These are phyloP conservation scores for Diaprepes abbreviatus DNA, from an alignment of 2,888 invertebrate genomes.

Conservation along the genomic window DNA sequence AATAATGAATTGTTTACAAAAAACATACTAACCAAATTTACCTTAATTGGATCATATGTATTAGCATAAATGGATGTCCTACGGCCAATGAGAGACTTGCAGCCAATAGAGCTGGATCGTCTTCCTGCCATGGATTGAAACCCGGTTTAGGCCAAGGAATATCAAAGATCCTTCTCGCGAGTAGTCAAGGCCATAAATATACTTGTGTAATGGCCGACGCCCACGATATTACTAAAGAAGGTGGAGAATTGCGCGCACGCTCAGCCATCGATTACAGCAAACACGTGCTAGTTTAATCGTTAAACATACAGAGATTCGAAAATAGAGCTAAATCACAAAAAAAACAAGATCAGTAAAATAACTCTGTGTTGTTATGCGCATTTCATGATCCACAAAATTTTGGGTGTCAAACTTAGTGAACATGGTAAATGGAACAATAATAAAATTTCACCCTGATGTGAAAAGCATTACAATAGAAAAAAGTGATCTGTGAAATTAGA, in stretches of 20 bases:
- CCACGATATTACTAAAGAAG: slow-evolving; percentile 57
- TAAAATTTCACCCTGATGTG: no score
- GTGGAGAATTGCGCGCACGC: slow-evolving; percentile 55
- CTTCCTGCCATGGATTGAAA: slow-evolving; percentile 70
- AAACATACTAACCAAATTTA: slow-evolving; percentile 59
- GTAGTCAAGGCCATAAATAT: slow-evolving; percentile 55
- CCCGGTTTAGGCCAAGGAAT: neutral
- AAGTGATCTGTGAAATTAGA: no score
- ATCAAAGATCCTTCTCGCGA: slow-evolving; percentile 53
- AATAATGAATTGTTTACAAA: neutral
- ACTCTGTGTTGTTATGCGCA: no score
- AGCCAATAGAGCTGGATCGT: slow-evolving; percentile 77
- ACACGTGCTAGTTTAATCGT: slow-evolving; percentile 16
- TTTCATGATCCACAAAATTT: no score
- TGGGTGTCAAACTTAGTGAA: no score
- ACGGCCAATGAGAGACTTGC: slow-evolving; percentile 76
- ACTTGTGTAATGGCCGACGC: slow-evolving; percentile 58
- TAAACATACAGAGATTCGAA: no score
- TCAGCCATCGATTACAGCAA: slow-evolving; percentile 56
- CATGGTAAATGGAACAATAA: no score
- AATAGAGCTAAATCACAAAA: no score
- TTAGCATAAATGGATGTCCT: slow-evolving; percentile 77
- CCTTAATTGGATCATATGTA: slow-evolving; percentile 77
- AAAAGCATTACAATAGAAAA: no score
- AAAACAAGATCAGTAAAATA: no score